Percentiles rank a stretch among this genome's conserved stretches.
These are phyloP conservation scores for Dasypus novemcinctus DNA, from an alignment of 2,113 vertebrate genomes.

Conservation along the genomic window DNA sequence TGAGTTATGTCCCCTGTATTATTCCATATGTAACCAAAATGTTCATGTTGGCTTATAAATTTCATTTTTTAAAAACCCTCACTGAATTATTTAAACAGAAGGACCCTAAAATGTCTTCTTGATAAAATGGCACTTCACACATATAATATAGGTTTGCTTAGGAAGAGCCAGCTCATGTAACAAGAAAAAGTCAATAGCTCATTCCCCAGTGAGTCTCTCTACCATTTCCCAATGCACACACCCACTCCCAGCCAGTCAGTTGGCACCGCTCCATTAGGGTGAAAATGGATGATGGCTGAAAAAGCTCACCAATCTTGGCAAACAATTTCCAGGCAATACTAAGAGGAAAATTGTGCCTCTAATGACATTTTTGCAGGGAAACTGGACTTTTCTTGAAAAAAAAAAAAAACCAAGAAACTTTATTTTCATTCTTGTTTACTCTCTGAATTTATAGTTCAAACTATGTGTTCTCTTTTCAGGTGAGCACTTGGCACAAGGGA, in stretches of 20 bases:
- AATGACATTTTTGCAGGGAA: conserved; percentile 39
- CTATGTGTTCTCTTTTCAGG: conserved; percentile 76
- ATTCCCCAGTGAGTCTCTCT: not conserved
- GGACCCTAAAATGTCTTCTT: not conserved
- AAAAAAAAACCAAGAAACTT: not conserved
- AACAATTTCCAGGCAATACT: conserved; percentile 28
- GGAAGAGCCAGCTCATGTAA: not conserved
- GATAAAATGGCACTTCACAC: conserved; percentile 32
- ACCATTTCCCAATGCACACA: not conserved
- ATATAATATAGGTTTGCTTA: not conserved
- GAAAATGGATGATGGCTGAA: not conserved
- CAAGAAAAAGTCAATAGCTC: not conserved
- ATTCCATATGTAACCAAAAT: not conserved
- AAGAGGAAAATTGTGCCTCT: conserved; percentile 17
- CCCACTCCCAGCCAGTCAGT: not conserved
- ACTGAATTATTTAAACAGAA: conserved; percentile 32
- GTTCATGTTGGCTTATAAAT: not conserved
- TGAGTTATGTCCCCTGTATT: not conserved
- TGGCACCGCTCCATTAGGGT: not conserved
- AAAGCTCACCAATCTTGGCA: conserved; percentile 31
- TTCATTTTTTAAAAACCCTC: conserved; percentile 6
- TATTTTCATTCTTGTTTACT: conserved; percentile 42
- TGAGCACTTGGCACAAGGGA: conserved; percentile 80
- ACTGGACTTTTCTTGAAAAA: not conserved
- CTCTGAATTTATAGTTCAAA: conserved; percentile 57